Base-by-base conservation (phyloP, 2,888 invertebrate genomes). In the Temnothorax unifasciatus region DNA sequence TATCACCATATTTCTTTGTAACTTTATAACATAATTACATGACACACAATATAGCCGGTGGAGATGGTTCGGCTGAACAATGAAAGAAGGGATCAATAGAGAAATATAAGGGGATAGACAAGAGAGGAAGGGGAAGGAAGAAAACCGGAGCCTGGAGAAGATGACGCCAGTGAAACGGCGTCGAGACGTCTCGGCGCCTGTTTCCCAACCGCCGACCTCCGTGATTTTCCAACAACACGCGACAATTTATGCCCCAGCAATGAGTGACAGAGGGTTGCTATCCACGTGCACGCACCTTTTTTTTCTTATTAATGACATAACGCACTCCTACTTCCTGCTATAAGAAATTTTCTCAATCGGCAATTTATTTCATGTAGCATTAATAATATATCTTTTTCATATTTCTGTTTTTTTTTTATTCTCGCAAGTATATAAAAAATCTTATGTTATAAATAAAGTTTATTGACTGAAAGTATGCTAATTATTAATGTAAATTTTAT, bases 141-240 rank as follows among this genome's bases (percentile, higher is more conserved):
- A 79, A 57, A 75, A 66, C 63, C 8, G 71, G 74, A 75, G 82
- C 44, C 50, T 69, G 57, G 86, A 74, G 81, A 90, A 90, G 89
- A 91, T 87, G 90, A 90, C 91, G 92, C 90, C 92, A 91, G 84
- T 86, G 87, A 86, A 92, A 91, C 86, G 93, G 92, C 93, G 93
- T 92, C 94, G 87, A 89, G 93, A 92, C 93, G 93, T 93, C 93
- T 89, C 91, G 93, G 90, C 93, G 92, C 92, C 93, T 85, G 34
- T 82, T 81, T 71, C 64, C 83, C 69, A 59, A 59, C 73, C 79
- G 82, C 83, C 87, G 76, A 75, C 71, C 83, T 74, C 82, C 86
- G 86, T 92, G 92, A 92, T 92, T 92, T 92, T 91, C 92, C 91
- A 89, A 88, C 91, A 88, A 88, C 90, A 86, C 88, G 86, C 90